Percentiles rank a stretch among this genome's conserved stretches.
Evolutionary conservation across 2,113 vertebrate species (phyloP).

Genomic region (Platysteira castanea): DNA sequence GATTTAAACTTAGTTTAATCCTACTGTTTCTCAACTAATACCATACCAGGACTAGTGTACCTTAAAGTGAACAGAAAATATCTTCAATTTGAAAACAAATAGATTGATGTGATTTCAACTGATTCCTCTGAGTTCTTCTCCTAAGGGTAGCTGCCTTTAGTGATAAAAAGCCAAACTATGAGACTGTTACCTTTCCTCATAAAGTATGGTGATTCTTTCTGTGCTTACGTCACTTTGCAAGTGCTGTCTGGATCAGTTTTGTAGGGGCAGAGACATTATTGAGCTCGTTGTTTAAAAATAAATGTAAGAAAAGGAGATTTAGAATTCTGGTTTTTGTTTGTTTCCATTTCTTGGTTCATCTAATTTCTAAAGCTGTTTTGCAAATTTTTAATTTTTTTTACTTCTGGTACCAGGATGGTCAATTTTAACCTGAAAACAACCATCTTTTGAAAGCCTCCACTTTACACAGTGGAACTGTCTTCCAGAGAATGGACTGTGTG

Average conservation of each 20-base stretch:
- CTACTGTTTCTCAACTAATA: not conserved
- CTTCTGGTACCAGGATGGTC: not conserved
- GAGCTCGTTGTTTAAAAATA: not conserved
- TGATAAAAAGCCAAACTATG: not conserved
- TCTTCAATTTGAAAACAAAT: not conserved
- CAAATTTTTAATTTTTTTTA: not conserved
- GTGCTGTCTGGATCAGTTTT: not conserved
- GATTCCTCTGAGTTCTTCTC: not conserved
- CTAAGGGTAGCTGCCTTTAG: not conserved
- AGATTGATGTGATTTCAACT: not conserved
- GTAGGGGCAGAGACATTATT: not conserved
- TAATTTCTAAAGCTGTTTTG: not conserved
- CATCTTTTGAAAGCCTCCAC: not conserved
- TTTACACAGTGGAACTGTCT: not conserved
- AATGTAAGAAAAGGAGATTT: not conserved
- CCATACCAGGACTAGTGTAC: not conserved
- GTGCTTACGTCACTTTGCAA: not conserved
- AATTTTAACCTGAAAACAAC: not conserved
- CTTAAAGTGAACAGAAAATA: not conserved
- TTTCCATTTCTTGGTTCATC: not conserved
- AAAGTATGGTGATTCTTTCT: not conserved
- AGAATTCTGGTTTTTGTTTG: fast-evolving
- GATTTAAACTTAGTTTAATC: not conserved
- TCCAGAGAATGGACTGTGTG: not conserved
- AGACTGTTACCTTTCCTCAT: not conserved